A percentile compares a stretch with the other conserved stretches of the same genome.
These are phyloP conservation scores for Baccha elongata DNA, from an alignment of 2,888 invertebrate species.

Conservation along the genomic window DNA sequence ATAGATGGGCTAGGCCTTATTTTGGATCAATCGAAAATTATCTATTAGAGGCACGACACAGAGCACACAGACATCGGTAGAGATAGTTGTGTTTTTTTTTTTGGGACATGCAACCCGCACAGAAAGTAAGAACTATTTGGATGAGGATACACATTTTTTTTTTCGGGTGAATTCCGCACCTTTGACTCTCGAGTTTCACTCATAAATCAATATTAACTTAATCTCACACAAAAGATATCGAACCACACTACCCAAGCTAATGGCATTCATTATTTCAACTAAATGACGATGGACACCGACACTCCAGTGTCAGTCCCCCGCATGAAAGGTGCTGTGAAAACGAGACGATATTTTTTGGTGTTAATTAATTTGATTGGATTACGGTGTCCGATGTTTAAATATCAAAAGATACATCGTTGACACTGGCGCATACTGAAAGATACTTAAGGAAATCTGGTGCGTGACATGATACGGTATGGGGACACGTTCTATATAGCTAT, in stretches of 20 bases:
- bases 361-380: constrained; percentile 72
- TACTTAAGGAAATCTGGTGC: constrained; percentile 49
- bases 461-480: not conserved
- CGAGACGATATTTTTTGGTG: constrained; percentile 43
- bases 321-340: constrained; percentile 23
- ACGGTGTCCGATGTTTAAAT: constrained; percentile 60
- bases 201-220: constrained; percentile 65
- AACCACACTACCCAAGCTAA: constrained; percentile 61
- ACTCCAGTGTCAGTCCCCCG: not conserved
- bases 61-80: constrained; percentile 2
- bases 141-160: not conserved
- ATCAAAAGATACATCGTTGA: constrained; percentile 49
- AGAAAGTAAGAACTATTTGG: constrained; percentile 19
- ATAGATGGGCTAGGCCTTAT: constrained; percentile 58
- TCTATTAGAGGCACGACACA: not conserved
- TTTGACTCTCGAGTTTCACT: constrained; percentile 18
- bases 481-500: not conserved
- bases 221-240: constrained; percentile 49
- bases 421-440: constrained; percentile 34
- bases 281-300: constrained; percentile 11
- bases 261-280: constrained; percentile 50
- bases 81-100: constrained; percentile 18
- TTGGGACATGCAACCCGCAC: constrained; percentile 35
- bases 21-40: constrained; percentile 45
- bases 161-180: constrained; percentile 35